phyloP scores from a whole-genome alignment of 2,888 invertebrate genomes.

The Andrena fulva region DNA sequence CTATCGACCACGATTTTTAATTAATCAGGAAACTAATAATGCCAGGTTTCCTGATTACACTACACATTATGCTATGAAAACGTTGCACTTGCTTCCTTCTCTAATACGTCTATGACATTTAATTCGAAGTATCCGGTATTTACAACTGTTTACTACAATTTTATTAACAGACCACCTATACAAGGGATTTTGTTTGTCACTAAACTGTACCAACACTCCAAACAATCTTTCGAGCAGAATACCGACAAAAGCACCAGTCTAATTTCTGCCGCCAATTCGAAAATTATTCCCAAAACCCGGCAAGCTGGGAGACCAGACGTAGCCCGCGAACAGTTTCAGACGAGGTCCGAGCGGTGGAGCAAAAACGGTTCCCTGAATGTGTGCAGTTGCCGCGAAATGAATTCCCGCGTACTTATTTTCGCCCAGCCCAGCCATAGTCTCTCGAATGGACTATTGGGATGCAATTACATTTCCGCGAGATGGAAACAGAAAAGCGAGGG shows the following conservation, averaged over 20 bases:
- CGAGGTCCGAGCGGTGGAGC: neutral
- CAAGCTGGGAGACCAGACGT: neutral
- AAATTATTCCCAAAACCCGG: neutral
- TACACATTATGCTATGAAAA: neutral
- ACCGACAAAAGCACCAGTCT: too few species aligned
- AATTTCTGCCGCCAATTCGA: neutral
- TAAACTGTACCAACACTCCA: too few species aligned
- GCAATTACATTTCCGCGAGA: slow-evolving; percentile 45
- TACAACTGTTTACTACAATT: too few species aligned
- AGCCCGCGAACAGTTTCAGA: neutral
- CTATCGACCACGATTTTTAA: neutral
- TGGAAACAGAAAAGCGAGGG: slow-evolving; percentile 23
- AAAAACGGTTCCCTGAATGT: neutral
- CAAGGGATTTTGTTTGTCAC: too few species aligned
- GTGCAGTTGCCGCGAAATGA: slow-evolving; percentile 21
- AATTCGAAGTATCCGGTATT: too few species aligned
- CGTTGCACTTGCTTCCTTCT: neutral
- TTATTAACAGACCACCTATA: too few species aligned
- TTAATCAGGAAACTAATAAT: neutral
- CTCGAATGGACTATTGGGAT: slow-evolving; percentile 30
- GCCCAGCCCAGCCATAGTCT: neutral
- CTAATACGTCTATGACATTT: too few species aligned
- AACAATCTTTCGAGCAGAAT: too few species aligned
- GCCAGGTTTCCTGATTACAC: neutral
- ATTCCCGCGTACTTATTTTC: slow-evolving; percentile 39